Base-by-base conservation (phyloP, 2,113 vertebrate species). In the Psettodes erumei region DNA sequence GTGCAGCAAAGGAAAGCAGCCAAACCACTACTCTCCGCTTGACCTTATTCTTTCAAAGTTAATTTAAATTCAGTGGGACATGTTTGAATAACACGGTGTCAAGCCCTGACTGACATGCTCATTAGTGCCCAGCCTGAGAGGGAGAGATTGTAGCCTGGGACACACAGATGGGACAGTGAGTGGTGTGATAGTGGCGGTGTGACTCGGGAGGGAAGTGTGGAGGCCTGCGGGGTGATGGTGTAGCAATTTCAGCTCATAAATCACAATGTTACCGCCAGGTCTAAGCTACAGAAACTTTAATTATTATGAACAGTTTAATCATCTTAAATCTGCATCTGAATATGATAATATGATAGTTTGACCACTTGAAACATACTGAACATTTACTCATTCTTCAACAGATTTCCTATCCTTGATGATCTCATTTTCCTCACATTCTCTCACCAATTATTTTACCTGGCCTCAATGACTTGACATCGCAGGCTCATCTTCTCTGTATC, bases 401-500 rank as follows among this genome's bases (percentile, higher is more conserved):
- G 15, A 40, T 12, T 15, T 38, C 12, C 8, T 28, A 21, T 0
- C 21, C 9, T 32, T 54, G 43, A 55, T 40, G 8, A 85, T n/a
- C 8, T 75, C 2, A 13, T 40, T 25, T 38, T 23, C 19, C 28
- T 56, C 40, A 21, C 32, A 42, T 53, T 61, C 43, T n/a, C n/a
- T n/a, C n/a, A n/a, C n/a, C 30, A 33, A 4, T 11, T 4, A 5
- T 27, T 30, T 42, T 79, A 96, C 96, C 96, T 96, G 88, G 96
- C 96, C 90, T 95, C 93, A 0, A 96, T 92, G 80, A 98, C 89
- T 18, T 94, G 95, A 68, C 96, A 97, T 53, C 86, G 89, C 55
- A 98, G 91, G 43, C 84, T 86, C 33, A 87, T 86, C 0, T 88
- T 93, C 23, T 88, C 88, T 3, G 51, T 53, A 0, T 83, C 91